These are phyloP conservation scores for Sylvilagus bachmani DNA, from an alignment of 2,113 vertebrate species.

Conservation along the genomic window DNA sequence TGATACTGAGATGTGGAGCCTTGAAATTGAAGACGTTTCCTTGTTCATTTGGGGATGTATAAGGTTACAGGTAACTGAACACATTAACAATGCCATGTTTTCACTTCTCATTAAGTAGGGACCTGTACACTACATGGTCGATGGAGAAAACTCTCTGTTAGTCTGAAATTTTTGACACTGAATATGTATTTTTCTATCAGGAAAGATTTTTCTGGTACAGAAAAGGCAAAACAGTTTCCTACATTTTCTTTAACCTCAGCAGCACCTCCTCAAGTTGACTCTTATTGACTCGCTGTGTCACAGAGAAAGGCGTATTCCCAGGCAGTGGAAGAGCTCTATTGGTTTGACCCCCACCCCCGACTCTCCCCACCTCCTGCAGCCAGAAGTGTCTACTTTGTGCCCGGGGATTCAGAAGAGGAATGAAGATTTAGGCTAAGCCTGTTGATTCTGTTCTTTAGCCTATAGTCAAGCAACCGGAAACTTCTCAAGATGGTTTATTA, in stretches of 20 bases:
- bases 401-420: neutral
- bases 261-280: neutral
- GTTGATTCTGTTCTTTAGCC: neutral
- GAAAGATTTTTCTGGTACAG: neutral
- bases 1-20: conserved; percentile 39
- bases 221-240: conserved; percentile 10
- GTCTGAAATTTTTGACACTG: neutral
- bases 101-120: conserved; percentile 61
- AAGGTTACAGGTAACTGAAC: conserved; percentile 40
- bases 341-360: fast-evolving
- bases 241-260: neutral
- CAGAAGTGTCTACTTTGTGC: neutral
- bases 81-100: conserved; percentile 29
- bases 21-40: conserved; percentile 12
- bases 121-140: neutral
- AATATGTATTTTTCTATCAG: conserved; percentile 16
- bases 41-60: conserved; percentile 35
- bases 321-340: fast-evolving
- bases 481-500: neutral
- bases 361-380: neutral
- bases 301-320: neutral
- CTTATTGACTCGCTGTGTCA: neutral
- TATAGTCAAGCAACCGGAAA: neutral
- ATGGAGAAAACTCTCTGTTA: neutral
- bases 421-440: neutral